These are phyloP conservation scores for Sisyra terminalis DNA, from an alignment of 2,888 invertebrate genomes.

Conservation along the genomic window DNA sequence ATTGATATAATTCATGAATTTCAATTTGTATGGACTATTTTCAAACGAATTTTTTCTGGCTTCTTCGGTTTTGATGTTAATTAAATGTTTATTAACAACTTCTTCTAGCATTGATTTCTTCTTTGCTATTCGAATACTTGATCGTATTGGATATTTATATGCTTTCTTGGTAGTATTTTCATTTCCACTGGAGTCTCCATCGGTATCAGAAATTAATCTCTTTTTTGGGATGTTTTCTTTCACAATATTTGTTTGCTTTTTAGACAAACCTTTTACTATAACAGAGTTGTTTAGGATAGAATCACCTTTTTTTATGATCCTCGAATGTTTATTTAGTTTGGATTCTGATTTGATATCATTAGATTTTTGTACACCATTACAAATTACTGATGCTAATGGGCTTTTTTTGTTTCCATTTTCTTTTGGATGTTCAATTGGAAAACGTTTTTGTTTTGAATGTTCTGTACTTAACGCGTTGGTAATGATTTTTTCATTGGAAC, in stretches of 20 bases:
- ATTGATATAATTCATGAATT: conserved; percentile 16
- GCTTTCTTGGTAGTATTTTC: conserved; percentile 10
- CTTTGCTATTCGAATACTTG: conserved; percentile 22
- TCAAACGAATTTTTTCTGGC: conserved; percentile 10
- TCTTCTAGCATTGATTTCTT: conserved; percentile 15
- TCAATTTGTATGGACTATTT: conserved; percentile 15
- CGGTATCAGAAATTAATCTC: neutral
- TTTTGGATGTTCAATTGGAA: too few relatives aligned
- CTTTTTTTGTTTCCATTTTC: too few relatives aligned
- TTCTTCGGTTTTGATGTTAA: conserved; percentile 14
- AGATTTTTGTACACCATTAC: too few relatives aligned
- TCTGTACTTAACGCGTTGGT: neutral
- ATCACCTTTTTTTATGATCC: too few relatives aligned
- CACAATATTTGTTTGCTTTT: neutral
- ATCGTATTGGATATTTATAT: conserved; percentile 16
- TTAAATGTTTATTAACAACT: neutral
- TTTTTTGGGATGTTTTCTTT: neutral
- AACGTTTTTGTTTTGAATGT: too few relatives aligned
- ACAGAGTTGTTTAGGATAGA: too few relatives aligned
- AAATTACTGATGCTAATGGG: too few relatives aligned
- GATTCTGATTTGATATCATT: too few relatives aligned
- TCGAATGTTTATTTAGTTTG: too few relatives aligned
- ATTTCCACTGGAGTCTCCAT: neutral
- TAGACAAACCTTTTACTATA: neutral
- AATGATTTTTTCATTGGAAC: neutral